Base-by-base conservation (phyloP, 2,888 invertebrate species). In the Conus canariensis region DNA sequence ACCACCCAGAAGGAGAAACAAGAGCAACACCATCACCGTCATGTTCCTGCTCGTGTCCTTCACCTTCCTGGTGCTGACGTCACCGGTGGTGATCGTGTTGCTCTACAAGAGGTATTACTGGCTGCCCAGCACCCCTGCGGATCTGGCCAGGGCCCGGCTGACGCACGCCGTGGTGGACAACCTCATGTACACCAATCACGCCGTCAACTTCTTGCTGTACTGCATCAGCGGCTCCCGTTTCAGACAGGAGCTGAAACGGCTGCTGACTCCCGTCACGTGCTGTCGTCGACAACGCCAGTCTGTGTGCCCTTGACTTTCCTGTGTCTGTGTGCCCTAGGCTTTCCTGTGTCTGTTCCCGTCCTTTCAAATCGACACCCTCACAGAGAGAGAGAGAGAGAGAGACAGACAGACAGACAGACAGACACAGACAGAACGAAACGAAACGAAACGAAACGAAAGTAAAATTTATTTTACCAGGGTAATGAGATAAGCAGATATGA, bases 131-230 rank as follows among this genome's bases (percentile, higher is more conserved):
- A 90, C 82, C 3, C 58, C 88, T 59, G 70, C 82, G 3, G 90
- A 90, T 45, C 60, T 45, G 30, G 92, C 91, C 16, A 30, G 25
- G 8, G 87, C 85, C 67, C 85, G 88, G 56, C 90, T 92, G 45
- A 80, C 60, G 22, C 91, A 91, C 77, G 91, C 92, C 6, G n/a
- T 92, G 56, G 89, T 90, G 25, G 91, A 92, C 88, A 92, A 92
- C 88, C 91, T 92, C n/a, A 92, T 92, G 92, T 92, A 92, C 88
- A 92, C 92, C 59, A 92, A 92, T 90, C 92, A 92, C 86, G 89
- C 90, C 45, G 74, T 90, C 64, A 92, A 92, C 88, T 92, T 92
- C 60, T 56, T 91, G 25, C 90, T 92, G 12, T 92, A 92, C 82
- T 91, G 91, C 82, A 25, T 92, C 85, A 91, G 92, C 58, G 92